Conservation (phyloP, 1,140 invertebrate genomes). For the Diabrotica virgifera region DNA sequence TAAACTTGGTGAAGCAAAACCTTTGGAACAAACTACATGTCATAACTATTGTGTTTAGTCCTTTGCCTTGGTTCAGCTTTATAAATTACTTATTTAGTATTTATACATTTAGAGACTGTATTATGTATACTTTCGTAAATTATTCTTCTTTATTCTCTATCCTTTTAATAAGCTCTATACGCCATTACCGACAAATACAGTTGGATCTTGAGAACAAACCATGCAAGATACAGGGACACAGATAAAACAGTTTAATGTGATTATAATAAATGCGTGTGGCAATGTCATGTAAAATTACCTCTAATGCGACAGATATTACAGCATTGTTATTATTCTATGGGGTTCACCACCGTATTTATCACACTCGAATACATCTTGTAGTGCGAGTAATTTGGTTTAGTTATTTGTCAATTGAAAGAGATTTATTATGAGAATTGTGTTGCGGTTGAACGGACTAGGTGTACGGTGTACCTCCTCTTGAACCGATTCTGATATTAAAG, state of each 20-base stretch:
- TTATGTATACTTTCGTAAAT: too few species aligned
- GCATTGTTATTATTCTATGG: slow-evolving; percentile 25
- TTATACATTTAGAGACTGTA: too few species aligned
- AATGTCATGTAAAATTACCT: slow-evolving; percentile 21
- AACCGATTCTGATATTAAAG: background rate
- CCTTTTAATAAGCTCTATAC: too few species aligned
- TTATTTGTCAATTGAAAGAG: slow-evolving; percentile 24
- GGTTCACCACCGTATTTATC: slow-evolving; percentile 26
- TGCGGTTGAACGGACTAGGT: background rate
- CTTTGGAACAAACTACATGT: too few species aligned
- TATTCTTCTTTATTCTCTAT: too few species aligned
- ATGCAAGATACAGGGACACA: too few species aligned
- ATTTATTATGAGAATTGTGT: slow-evolving; percentile 25
- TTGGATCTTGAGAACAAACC: too few species aligned
- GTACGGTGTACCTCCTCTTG: background rate
- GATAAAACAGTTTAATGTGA: slow-evolving; percentile 22
- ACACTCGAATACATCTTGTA: slow-evolving; percentile 23
- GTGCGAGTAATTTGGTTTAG: slow-evolving; percentile 5
- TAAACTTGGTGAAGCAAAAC: too few species aligned
- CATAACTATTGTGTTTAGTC: too few species aligned
- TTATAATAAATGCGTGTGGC: slow-evolving; percentile 26
- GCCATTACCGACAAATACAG: too few species aligned
- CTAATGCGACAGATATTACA: slow-evolving; percentile 11
- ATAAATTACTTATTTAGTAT: too few species aligned
- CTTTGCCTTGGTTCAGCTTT: too few species aligned